Evolutionary conservation across 2,113 vertebrate genomes (phyloP).

Genomic region (Poeciliopsis occidentalis): DNA sequence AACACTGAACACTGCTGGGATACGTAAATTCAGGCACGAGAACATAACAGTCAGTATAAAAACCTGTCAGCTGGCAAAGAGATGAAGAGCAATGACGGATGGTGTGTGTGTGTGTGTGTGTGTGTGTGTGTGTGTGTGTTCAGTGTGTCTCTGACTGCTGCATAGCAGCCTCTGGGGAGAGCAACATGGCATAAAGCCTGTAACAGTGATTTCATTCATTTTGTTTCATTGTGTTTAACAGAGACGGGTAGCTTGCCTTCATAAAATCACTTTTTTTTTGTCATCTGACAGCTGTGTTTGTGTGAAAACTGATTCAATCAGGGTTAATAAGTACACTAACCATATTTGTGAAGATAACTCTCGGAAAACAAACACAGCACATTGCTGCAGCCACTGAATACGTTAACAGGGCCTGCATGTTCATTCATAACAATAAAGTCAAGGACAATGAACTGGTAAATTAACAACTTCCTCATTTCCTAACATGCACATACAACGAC

Average conservation of each 20-base stretch:
- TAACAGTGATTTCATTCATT: no score
- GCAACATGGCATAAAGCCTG: no score
- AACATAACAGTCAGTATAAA: constrained; percentile 18
- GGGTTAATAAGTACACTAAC: background rate
- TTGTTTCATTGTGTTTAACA: no score
- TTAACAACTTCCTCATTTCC: no score
- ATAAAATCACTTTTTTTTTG: background rate
- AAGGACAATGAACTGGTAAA: no score
- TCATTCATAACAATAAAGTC: background rate
- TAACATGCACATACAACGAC: no score
- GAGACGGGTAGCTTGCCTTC: no score
- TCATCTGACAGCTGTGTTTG: constrained; percentile 10
- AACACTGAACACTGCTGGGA: no score
- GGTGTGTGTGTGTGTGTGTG: constrained; percentile 25
- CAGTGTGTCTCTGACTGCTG: constrained; percentile 35
- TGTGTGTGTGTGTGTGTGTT: constrained; percentile 18
- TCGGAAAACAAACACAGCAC: background rate
- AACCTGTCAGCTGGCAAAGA: constrained; percentile 23
- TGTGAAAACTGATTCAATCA: constrained; percentile 6
- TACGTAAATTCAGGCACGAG: background rate
- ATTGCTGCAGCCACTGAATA: background rate
- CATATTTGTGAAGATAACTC: background rate
- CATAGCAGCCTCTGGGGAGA: constrained; percentile 47
- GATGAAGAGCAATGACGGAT: constrained; percentile 22
- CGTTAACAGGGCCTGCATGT: background rate